Percentiles rank a stretch among this genome's conserved stretches.
Evolutionary conservation across 2,888 invertebrate species (phyloP).

Genomic region (Eupithecia exiguata): DNA sequence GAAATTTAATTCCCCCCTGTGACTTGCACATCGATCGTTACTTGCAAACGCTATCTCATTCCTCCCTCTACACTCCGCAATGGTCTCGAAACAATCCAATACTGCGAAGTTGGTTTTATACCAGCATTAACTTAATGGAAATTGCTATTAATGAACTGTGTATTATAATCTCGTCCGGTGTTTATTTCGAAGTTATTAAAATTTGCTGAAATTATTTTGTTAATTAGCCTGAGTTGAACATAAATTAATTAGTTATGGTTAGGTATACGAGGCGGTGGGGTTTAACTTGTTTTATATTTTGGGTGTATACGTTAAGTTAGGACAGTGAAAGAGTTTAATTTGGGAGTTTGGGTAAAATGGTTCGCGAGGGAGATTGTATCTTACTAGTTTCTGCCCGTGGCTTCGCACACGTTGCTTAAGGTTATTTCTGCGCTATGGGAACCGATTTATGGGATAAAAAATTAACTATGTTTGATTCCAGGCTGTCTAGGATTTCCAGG

Average conservation of each 20-base stretch:
- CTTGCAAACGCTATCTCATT: slow-evolving; percentile 5
- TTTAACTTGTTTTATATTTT: slow-evolving; percentile 2
- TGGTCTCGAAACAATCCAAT: slow-evolving; percentile 21
- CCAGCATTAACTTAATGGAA: slow-evolving; percentile 43
- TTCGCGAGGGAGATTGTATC: not conserved
- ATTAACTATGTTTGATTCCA: no score
- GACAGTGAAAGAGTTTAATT: not conserved
- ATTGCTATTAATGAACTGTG: slow-evolving; percentile 46
- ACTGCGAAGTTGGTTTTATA: slow-evolving; percentile 15
- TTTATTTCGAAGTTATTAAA: slow-evolving; percentile 26
- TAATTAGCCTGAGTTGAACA: not conserved
- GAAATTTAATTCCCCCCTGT: slow-evolving; percentile 18
- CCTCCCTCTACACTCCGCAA: slow-evolving; percentile 20
- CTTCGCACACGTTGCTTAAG: no score
- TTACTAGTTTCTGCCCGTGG: no score
- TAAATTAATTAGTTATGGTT: slow-evolving; percentile 4
- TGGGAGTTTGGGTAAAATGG: not conserved
- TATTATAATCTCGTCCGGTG: slow-evolving; percentile 44
- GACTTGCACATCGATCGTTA: slow-evolving; percentile 27
- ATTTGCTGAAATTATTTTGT: slow-evolving; percentile 27
- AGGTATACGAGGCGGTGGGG: not conserved
- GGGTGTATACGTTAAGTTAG: not conserved
- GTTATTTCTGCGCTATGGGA: no score
- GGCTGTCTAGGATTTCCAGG: no score
- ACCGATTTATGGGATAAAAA: no score